A percentile compares a stretch with the other conserved stretches of the same genome.
Conservation (phyloP, 2,888 invertebrate genomes). For the Campaea margaritaria region DNA sequence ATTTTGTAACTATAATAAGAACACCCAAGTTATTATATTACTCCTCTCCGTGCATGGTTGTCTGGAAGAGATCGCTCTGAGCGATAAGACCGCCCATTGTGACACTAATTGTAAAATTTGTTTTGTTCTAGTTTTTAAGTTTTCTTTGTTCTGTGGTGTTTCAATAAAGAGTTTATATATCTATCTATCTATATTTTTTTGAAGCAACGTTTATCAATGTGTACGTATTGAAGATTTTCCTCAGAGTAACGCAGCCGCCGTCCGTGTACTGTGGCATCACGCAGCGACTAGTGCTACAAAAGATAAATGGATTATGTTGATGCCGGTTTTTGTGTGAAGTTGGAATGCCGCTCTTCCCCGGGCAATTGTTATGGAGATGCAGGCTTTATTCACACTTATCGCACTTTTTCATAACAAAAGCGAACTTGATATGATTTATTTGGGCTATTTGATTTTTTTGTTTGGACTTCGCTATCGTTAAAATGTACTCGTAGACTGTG, state of each 20-base stretch:
- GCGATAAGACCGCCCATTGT: no score
- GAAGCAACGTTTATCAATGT: no score
- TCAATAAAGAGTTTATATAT: no score
- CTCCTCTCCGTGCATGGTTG: no score
- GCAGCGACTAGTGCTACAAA: constrained; percentile 18
- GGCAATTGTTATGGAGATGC: constrained; percentile 36
- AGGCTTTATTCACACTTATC: constrained; percentile 31
- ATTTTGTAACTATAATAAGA: no score
- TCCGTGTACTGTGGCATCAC: constrained; percentile 12
- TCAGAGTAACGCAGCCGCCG: background rate
- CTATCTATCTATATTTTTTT: no score
- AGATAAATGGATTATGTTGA: constrained; percentile 52
- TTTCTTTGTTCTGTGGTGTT: no score
- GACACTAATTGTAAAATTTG: no score
- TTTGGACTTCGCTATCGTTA: background rate
- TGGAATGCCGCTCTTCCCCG: constrained; percentile 19
- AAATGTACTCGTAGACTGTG: no score
- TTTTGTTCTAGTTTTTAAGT: no score
- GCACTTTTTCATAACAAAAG: constrained; percentile 24
- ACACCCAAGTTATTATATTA: no score
- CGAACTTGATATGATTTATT: background rate
- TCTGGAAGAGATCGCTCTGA: no score
- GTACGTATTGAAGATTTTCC: background rate
- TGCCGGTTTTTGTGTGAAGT: constrained; percentile 46
- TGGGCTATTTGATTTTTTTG: background rate